A percentile compares a stretch with the other conserved stretches of the same genome.
Conservation (phyloP, 1,140 invertebrate species). For the Drosophila burlai region DNA sequence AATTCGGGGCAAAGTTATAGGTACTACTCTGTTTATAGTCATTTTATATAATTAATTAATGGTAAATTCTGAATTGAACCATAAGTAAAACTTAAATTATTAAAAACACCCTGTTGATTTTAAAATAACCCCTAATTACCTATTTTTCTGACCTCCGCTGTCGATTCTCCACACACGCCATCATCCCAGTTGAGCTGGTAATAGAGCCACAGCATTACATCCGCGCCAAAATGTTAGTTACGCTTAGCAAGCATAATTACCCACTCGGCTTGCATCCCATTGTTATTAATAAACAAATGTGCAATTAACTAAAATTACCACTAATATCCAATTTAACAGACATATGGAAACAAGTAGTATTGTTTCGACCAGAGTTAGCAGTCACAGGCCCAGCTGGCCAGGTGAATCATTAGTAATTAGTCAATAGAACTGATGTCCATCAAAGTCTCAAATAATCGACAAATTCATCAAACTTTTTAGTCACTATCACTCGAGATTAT, state of each 20-base stretch:
- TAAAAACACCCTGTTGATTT: not conserved
- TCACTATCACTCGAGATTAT: conserved; percentile 6
- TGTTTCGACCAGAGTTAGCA: conserved; percentile 8
- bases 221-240: conserved; percentile 56
- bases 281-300: conserved; percentile 22
- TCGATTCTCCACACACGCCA: conserved; percentile 23
- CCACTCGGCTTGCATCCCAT: not conserved
- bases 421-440: conserved; percentile 8
- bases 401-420: conserved; percentile 63
- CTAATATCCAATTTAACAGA: conserved; percentile 12
- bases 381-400: conserved; percentile 17
- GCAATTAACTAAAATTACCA: conserved; percentile 31
- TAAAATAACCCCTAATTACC: not conserved
- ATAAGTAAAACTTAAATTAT: too few relatives aligned
- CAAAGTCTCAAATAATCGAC: conserved; percentile 8
- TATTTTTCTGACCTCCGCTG: conserved; percentile 8
- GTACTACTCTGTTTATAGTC: not conserved
- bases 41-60: not conserved
- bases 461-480: conserved; percentile 17
- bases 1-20: not conserved
- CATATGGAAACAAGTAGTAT: conserved; percentile 3
- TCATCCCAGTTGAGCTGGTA: conserved; percentile 41
- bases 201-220: conserved; percentile 45
- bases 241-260: conserved; percentile 1
- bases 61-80: too few relatives aligned